A percentile compares a stretch with the other conserved stretches of the same genome.
These are phyloP conservation scores for Alligator mississippiensis DNA, from an alignment of 2,113 vertebrate genomes.

Conservation along the genomic window DNA sequence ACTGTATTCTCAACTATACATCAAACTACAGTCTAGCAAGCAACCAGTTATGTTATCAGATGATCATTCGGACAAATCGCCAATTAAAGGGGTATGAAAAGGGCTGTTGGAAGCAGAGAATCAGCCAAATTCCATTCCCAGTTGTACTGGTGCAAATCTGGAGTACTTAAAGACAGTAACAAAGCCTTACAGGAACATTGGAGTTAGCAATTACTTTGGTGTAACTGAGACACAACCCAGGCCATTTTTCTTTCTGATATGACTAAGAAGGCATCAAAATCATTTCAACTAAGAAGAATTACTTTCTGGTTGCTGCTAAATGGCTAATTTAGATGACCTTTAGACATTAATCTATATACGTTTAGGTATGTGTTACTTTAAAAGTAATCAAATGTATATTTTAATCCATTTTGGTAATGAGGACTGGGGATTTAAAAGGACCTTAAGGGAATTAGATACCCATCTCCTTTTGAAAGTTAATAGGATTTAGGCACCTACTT, in stretches of 20 bases:
- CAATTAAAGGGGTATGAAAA: not conserved
- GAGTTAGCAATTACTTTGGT: not conserved
- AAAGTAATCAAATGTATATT: not conserved
- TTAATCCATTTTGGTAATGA: not conserved
- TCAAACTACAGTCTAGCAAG: not conserved
- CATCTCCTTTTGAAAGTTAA: not conserved
- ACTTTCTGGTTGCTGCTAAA: constrained; percentile 3
- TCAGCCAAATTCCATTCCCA: not conserved
- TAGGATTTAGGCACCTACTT: not conserved
- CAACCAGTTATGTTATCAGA: not conserved
- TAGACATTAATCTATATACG: not conserved
- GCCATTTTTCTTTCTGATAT: not conserved
- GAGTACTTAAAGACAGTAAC: not conserved
- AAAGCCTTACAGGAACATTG: not conserved
- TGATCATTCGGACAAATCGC: rapidly evolving
- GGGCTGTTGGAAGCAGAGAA: not conserved
- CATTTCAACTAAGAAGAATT: not conserved
- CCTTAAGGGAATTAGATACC: not conserved
- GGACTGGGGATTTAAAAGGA: not conserved
- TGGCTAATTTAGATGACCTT: not conserved
- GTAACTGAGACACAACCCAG: not conserved
- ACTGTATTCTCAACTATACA: not conserved
- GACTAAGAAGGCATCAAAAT: not conserved
- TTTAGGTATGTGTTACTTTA: not conserved
- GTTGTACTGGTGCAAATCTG: not conserved